Base-by-base conservation (phyloP, 2,113 vertebrate genomes). In the Mesitornis unicolor region DNA sequence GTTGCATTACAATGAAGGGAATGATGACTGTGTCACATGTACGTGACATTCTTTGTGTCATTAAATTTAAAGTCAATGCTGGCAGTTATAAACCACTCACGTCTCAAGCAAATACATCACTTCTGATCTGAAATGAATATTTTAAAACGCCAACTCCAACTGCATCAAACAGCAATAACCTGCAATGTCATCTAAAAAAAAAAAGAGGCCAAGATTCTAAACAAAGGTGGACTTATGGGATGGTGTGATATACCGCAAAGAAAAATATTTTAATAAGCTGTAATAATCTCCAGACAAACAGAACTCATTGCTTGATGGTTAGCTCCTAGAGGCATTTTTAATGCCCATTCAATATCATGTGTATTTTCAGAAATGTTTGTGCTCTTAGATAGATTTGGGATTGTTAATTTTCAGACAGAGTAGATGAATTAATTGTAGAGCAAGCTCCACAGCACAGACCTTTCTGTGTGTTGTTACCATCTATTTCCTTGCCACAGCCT, bases 1-100 rank as follows among this genome's bases (percentile, higher is more conserved):
- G 97, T 97, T 97, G 96, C 96, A 97, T 97, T 95, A 96, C 95
- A 98, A 96, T 96, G 96, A 97, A 98, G 97, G 93, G 96, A 95
- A 92, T 95, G 97, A 97, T 93, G 96, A 88, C 95, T 97, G 83
- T 97, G 97, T 98, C 97, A 96, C 94, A 89, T 88, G 94, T 97
- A 96, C 78, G 22, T 97, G 97, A 97, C 97, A 97, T 96, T 97
- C 96, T 96, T 98, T 92, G 89, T 95, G 91, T 97, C 88, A 93
- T 98, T 97, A 97, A 98, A 96, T 95, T 93, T 96, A 96, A 98
- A 98, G 96, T 97, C 97, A 92, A 88, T 54, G 85, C 96, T 93
- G 94, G 96, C 93, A 95, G 97, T 96, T 97, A 97, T 96, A 97
- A 97, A 95, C 93, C 89, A 95, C 95, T 97, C 94, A 95, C n/a